Percentiles rank a stretch among this genome's conserved stretches.
These are phyloP conservation scores for Ephestia elutella DNA, from an alignment of 1,140 invertebrate genomes.

Conservation along the genomic window DNA sequence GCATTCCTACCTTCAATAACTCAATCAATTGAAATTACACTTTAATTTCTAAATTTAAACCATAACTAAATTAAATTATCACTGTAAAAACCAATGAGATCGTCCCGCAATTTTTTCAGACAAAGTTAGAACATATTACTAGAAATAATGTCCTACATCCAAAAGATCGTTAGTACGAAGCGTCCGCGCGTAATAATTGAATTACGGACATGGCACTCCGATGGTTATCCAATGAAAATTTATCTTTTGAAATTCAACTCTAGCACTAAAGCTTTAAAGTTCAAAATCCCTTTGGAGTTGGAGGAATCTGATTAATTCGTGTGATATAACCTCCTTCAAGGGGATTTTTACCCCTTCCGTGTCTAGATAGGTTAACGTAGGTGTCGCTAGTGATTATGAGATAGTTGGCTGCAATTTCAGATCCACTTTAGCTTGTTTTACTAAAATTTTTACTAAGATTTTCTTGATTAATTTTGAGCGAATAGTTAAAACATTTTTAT, in stretches of 20 bases:
- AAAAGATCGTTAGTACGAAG: slow-evolving; percentile 33
- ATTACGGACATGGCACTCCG: slow-evolving; percentile 4
- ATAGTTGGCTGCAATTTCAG: background rate
- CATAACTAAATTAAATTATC: too few species aligned
- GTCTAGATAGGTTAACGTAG: slow-evolving; percentile 4
- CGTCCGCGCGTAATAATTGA: slow-evolving; percentile 8
- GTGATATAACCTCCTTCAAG: slow-evolving; percentile 9
- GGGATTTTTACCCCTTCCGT: slow-evolving; percentile 6
- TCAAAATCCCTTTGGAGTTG: background rate
- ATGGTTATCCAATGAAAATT: background rate
- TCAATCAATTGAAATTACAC: too few species aligned
- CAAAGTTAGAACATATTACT: slow-evolving; percentile 1
- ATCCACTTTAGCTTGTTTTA: background rate
- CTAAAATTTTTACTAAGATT: background rate
- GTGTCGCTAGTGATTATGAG: background rate
- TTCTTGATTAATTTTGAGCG: background rate
- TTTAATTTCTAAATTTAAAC: too few species aligned
- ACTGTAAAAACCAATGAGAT: too few species aligned
- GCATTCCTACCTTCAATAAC: too few species aligned
- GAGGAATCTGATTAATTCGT: slow-evolving; percentile 4
- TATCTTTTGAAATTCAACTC: background rate
- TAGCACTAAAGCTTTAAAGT: background rate
- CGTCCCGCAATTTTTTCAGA: background rate
- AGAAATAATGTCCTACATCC: slow-evolving; percentile 16
- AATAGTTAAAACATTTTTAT: background rate